Evolutionary conservation across 37 sponge, comb jelly and placozoan species (phyloP).

Genomic region (Tethya wilhelma): DNA sequence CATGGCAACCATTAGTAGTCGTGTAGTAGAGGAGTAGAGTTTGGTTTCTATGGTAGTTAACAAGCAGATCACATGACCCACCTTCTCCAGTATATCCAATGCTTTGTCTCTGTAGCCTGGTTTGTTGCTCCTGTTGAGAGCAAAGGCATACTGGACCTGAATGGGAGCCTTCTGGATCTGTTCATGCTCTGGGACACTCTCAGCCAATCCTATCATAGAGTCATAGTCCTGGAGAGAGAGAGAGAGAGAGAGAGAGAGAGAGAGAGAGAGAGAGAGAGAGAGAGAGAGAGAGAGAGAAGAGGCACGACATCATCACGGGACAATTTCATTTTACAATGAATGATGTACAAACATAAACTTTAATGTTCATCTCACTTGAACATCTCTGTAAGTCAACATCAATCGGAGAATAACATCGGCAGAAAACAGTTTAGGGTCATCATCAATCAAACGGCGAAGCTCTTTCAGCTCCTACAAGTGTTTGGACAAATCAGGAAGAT

Average conservation of each 20-base stretch:
- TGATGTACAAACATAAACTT: no score
- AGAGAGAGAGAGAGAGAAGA: slow-evolving; percentile 21
- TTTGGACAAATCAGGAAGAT: not conserved
- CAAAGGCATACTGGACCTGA: slow-evolving; percentile 92
- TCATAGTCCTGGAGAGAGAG: slow-evolving; percentile 78
- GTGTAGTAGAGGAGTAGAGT: no score
- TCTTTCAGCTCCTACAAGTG: slow-evolving; percentile 62
- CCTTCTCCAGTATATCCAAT: slow-evolving; percentile 78
- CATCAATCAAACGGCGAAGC: slow-evolving; percentile 71
- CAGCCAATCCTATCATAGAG: slow-evolving; percentile 78
- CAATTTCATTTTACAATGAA: no score
- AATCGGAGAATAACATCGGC: slow-evolving; percentile 73
- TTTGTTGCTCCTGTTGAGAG: slow-evolving; percentile 75
- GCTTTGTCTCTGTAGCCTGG: slow-evolving; percentile 78
- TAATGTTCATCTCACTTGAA: slow-evolving; percentile 83
- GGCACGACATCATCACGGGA: not conserved
- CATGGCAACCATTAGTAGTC: no score
- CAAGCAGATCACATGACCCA: slow-evolving; percentile 7
- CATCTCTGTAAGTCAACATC: slow-evolving; percentile 85
- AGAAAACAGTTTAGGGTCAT: slow-evolving; percentile 80
- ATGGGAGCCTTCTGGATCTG: slow-evolving; percentile 72
- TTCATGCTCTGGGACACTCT: slow-evolving; percentile 74
- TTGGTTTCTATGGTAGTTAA: not conserved
- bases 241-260: not conserved
- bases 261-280: slow-evolving; percentile 9